Base-by-base conservation (phyloP, 2,888 invertebrate genomes). In the Pyrrhia umbra region DNA sequence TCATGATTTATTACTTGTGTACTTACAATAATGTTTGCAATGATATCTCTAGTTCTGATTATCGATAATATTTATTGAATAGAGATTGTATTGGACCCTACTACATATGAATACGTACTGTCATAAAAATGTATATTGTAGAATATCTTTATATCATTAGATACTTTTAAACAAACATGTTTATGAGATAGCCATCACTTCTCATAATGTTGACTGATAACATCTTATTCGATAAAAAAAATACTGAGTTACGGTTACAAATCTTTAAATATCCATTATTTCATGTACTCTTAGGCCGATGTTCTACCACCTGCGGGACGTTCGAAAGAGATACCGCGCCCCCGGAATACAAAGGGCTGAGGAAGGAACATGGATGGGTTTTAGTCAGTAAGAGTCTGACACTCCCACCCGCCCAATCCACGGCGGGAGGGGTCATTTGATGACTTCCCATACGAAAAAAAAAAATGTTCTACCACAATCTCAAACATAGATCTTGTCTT, bases 131-230 rank as follows among this genome's bases (percentile, higher is more conserved):
- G 10, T 23, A 23, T 23, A 23, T 23, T 23, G 23, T 23, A 23
- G 27, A 10, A 27, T 27, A 10, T 27, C 10, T 27, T 10, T 10
- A 27, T 13, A 9, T 49, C 3, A 49, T 18, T 15, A 52, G 39
- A 16, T 39, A 37, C 21, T 27, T 18, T 34, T 43, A 9, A 10
- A 25, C 30, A 13, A 58, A 27, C 13, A 21, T 57, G 20, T 21
- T 42, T 27, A 10, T n/a, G 30, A 30, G 47, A 57, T 52, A 37
- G 6, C 10, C 9, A 68, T 55, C 55, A 49, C 43, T 65, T 42
- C 49, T 27, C 6, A 39, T 21, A 65, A 39, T 21, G 30, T 47
- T 55, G 9, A 46, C 16, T 45, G 74, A 59, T 70, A 68, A 15
- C n/a, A 39, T 46, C n/a, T 20, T 27, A 9, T 18, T 45, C 25